phyloP scores from a whole-genome alignment of 2,888 invertebrate species.

The Apodemia zela region DNA sequence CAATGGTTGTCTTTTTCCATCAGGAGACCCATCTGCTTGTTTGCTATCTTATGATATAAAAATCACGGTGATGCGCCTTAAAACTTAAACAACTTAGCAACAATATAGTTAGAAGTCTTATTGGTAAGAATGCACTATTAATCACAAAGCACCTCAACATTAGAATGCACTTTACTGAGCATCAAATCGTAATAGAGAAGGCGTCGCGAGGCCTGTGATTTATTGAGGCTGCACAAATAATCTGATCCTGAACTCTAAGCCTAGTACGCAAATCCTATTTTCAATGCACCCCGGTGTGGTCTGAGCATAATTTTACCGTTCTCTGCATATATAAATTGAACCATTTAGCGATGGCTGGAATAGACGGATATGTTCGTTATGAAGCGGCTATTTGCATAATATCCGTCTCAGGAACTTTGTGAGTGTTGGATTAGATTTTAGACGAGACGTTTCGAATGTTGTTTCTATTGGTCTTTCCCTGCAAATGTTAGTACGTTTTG shows the following conservation, averaged over 20 bases:
- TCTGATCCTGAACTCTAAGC: slow-evolving; percentile 26
- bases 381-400: slow-evolving; percentile 51
- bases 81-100: no score
- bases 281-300: slow-evolving; percentile 26
- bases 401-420: slow-evolving; percentile 41
- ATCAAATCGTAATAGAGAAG: slow-evolving; percentile 27
- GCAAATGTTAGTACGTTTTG: background rate
- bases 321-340: slow-evolving; percentile 44
- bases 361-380: slow-evolving; percentile 53
- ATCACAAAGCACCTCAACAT: slow-evolving; percentile 24
- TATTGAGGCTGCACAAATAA: slow-evolving; percentile 29
- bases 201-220: slow-evolving; percentile 47
- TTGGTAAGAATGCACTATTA: slow-evolving; percentile 21
- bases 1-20: no score
- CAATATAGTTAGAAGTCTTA: background rate
- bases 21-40: no score
- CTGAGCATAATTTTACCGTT: slow-evolving; percentile 37
- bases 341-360: slow-evolving; percentile 45
- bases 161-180: slow-evolving; percentile 11
- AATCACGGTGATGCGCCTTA: no score
- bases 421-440: slow-evolving; percentile 22
- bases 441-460: background rate
- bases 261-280: slow-evolving; percentile 22
- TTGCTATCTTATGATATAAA: no score
- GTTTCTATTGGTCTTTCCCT: background rate